A percentile compares a stretch with the other conserved stretches of the same genome.
phyloP scores from a whole-genome alignment of 2,888 invertebrate genomes.

The Leucoma salicis region DNA sequence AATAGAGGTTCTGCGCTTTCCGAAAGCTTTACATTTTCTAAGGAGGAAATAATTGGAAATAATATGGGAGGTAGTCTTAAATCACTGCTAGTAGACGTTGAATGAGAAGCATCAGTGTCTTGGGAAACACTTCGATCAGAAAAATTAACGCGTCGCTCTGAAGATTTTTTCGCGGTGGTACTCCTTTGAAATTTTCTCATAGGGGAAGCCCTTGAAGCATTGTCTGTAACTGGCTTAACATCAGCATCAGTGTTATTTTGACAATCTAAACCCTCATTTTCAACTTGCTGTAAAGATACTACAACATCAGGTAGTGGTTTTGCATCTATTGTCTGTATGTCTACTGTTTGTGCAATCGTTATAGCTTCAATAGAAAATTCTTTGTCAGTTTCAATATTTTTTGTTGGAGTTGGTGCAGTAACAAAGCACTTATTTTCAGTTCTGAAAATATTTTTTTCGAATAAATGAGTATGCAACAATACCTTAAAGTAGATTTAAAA shows the following conservation, averaged over 20 bases:
- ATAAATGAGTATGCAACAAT: background rate
- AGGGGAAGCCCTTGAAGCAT: conserved; percentile 40
- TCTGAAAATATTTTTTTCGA: conserved; percentile 51
- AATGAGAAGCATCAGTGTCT: conserved; percentile 84
- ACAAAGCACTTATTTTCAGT: conserved; percentile 85
- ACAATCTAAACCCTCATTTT: conserved; percentile 57
- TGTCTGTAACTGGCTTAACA: conserved; percentile 42
- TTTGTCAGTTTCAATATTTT: conserved; percentile 55
- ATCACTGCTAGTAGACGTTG: conserved; percentile 83
- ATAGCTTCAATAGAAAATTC: conserved; percentile 55
- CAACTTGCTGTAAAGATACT: conserved; percentile 50
- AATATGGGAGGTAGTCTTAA: conserved; percentile 87
- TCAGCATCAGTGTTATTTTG: conserved; percentile 53
- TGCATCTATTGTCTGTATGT: conserved; percentile 49
- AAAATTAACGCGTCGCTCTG: conserved; percentile 78
- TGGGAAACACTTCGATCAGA: conserved; percentile 82
- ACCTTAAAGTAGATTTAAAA: background rate
- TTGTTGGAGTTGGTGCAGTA: conserved; percentile 51
- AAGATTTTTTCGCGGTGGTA: conserved; percentile 66
- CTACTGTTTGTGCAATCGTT: conserved; percentile 29
- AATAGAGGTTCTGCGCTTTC: conserved; percentile 66
- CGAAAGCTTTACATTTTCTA: conserved; percentile 77
- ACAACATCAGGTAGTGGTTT: conserved; percentile 57
- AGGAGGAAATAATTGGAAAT: conserved; percentile 85
- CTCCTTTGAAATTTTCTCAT: conserved; percentile 66